Conservation (phyloP, 2,888 invertebrate genomes). For the Cryptophagus acutangulus region DNA sequence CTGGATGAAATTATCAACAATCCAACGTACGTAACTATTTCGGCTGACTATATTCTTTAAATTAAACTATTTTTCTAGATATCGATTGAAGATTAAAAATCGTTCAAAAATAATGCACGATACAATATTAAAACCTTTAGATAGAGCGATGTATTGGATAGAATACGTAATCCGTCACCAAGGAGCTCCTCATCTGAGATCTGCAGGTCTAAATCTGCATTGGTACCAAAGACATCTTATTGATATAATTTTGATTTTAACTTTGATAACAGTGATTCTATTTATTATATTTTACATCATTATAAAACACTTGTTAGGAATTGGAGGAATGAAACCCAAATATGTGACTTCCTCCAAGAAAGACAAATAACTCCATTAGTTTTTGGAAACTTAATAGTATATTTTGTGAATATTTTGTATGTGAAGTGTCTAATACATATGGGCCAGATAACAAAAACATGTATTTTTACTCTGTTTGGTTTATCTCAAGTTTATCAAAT, state of each 20-base stretch:
- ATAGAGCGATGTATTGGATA: slow-evolving; percentile 30
- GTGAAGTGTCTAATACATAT: too few species aligned
- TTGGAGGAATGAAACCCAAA: too few species aligned
- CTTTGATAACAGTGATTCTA: too few species aligned
- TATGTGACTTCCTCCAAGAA: too few species aligned
- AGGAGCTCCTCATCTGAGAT: slow-evolving; percentile 31
- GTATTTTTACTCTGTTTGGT: too few species aligned
- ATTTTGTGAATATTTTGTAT: too few species aligned
- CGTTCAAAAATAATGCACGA: slow-evolving; percentile 1
- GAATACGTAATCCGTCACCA: slow-evolving; percentile 31
- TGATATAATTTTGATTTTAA: slow-evolving; percentile 22
- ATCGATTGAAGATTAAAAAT: neutral
- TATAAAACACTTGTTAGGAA: too few species aligned
- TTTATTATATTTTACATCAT: too few species aligned
- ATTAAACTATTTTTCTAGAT: neutral
- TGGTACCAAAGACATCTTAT: slow-evolving; percentile 33
- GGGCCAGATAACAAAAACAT: too few species aligned
- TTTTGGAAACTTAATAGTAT: too few species aligned
- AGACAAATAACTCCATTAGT: too few species aligned
- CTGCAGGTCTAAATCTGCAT: slow-evolving; percentile 27
- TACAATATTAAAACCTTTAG: slow-evolving; percentile 26
- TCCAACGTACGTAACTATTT: slow-evolving; percentile 29
- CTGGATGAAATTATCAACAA: slow-evolving; percentile 35
- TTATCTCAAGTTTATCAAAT: too few species aligned
- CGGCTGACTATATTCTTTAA: neutral